Evolutionary conservation across 2,888 invertebrate species (phyloP), one percentile per base, ranked within the genome.

Genomic region (Osmoderma eremita): DNA sequence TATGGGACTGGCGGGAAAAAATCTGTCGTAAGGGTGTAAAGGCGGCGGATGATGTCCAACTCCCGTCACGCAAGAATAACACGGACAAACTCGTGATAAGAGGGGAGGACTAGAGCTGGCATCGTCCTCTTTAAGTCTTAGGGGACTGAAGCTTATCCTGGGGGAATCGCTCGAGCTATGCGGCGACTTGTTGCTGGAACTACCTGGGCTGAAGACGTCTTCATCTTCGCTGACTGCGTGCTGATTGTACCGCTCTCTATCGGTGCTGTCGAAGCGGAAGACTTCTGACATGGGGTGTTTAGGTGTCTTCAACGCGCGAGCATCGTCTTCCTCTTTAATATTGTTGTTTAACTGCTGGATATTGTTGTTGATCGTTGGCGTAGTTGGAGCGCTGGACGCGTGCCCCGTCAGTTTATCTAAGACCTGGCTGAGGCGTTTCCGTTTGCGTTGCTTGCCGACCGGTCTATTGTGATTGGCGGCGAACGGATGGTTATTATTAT

Each of bases 341-440:
- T 78, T 77, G 68, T 81, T 81, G 69, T 83, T 81, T 66, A 79
- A 75, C 38, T 81, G 81, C 64, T 82, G 81, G 51, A 83, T 76
- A 76, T 85, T 86, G 76, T 86, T 85, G 74, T 85, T 83, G 63
- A 85, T 83, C 24, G 70, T 75, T 54, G 74, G 73, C n/a, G 75
- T 68, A 1, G 66, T 73, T 20, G 72, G 69, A 3, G 72, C 69
- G 41, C 67, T 71, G 3, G 74, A 74, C 22, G 75, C 75, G 49
- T 78, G 78, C 6, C 85, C 86, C 17, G 86, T 85, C 3, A 94
- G 86, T 75, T 91, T 92, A 78, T 94, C 93, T 68, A 95, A 84
- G 18, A 95, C 91, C 69, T 90, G 91, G 63, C 91, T 92, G 15
- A 94, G 85, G 42, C 94, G 86, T 79, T 92, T 90, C 71, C 92